Evolutionary conservation across 37 sponge, comb jelly and placozoan genomes (phyloP), one percentile per base, ranked within the genome.

Genomic region (Cladorhizidae sp.): DNA sequence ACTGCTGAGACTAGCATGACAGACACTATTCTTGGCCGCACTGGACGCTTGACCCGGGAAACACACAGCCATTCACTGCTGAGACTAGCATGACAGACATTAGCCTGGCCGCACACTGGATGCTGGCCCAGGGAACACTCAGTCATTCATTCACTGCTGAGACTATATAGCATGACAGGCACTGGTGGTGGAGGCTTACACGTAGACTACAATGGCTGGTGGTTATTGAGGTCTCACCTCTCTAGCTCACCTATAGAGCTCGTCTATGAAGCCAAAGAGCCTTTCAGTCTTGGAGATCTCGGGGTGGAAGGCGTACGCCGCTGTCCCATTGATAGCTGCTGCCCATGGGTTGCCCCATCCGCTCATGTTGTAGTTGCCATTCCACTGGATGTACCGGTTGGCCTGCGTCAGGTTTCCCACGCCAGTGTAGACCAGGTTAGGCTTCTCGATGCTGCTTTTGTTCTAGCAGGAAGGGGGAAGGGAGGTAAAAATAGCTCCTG

Each of bases 271-370:
- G 1, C 78, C 86, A 37, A 69, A 73, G 22, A 94, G 49, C 49
- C 38, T 80, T n/a, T 90, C 85, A 22, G 36, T 42, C 26, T 70
- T 69, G 0, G 76, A 71, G 3, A 94, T 64, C 0, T 69, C 85
- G 43, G 95, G 95, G 39, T 87, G 86, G 57, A 94, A 90, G 67
- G 90, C 29, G 69, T 76, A 72, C 17, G 87, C 95, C 1, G 79
- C 95, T 0, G 91, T 90, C 0, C 95, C 95, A n/a, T 82, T 72
- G 39, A 94, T 54, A 68, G 35, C 63, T 0, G 78, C 32, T 1
- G 91, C 95, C 55, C 54, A 41, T 21, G 55, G 67, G 2, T 84
- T 77, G 38, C 82, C 75, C 95, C 95, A 94, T 1, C 78, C 77
- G 0, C 45, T 64, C 0, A 94, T 84, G 11, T 73, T 57, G 1